Base-by-base conservation (phyloP, 2,888 invertebrate species). In the Aquatica leii region DNA sequence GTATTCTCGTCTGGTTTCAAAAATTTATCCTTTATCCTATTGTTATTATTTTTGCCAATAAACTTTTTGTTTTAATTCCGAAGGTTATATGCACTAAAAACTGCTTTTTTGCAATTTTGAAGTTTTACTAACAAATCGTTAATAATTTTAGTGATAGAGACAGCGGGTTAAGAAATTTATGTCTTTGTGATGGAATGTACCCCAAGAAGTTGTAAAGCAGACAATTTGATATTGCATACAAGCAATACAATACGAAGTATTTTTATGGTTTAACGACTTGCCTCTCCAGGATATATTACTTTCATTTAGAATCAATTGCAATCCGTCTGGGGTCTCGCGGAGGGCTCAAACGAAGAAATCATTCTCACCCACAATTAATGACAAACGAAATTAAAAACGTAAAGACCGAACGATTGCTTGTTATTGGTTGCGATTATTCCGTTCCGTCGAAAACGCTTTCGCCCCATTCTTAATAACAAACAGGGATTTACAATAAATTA, bases 281-380 rank as follows among this genome's bases (percentile, higher is more conserved):
- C 75, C 72, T 74, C 72, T 71, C 72, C 73, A 79, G 78, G 78
- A 80, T 81, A 81, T 81, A 81, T 81, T 80, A 80, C 80, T 80
- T 80, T 81, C 80, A 81, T 81, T 81, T 80, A 76, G 78, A 79
- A 79, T 80, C 80, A 80, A 79, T 80, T 78, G 78, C 77, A 76
- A 77, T 78, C 74, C 74, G 74, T 75, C 73, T 73, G 67, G 71
- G 73, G 70, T 61, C 46, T 58, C 54, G 65, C 51, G 62, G 68
- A 65, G 70, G 51, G 65, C 59, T 55, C 62, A 48, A 63, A 57
- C 65, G 62, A 60, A 68, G 73, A 73, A 74, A 74, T 73, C 72
- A 73, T 74, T 73, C 74, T 74, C 72, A 69, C 74, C 71, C 72
- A 77, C 77, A 80, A 81, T 80, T 80, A 80, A 80, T 80, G 80